These are phyloP conservation scores for Perithous albicinctus DNA, from an alignment of 2,888 invertebrate genomes.

Conservation along the genomic window DNA sequence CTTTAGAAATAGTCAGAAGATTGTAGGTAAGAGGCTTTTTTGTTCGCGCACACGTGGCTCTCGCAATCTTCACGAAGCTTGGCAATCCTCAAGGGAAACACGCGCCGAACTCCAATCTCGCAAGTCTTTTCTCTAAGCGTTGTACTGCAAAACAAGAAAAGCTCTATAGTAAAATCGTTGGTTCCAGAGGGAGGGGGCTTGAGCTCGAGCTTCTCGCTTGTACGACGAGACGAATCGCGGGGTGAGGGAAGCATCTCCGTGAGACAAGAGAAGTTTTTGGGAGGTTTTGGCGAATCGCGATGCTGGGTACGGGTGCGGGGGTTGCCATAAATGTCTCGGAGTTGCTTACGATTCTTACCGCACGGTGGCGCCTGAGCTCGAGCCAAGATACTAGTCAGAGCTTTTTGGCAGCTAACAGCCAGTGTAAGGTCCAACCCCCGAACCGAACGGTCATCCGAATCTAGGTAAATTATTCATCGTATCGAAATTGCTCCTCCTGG, in stretches of 20 bases:
- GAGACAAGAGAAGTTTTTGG: constrained; percentile 34
- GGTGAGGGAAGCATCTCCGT: background rate
- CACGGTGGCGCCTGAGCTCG: constrained; percentile 80
- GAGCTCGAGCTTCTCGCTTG: background rate
- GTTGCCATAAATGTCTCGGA: constrained; percentile 84
- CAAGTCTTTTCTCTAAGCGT: constrained; percentile 8
- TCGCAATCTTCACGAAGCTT: constrained; percentile 16
- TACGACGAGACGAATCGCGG: constrained; percentile 6
- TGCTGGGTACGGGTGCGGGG: constrained; percentile 74
- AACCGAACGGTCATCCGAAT: constrained; percentile 85
- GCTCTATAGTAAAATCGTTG: constrained; percentile 2
- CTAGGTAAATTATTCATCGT: constrained; percentile 79
- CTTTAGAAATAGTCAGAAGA: background rate
- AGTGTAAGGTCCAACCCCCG: constrained; percentile 84
- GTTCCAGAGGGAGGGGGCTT: background rate
- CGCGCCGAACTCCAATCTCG: constrained; percentile 16
- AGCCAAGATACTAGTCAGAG: constrained; percentile 82
- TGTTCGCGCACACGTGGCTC: constrained; percentile 28
- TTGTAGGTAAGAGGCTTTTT: too few species aligned
- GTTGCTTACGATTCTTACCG: constrained; percentile 65
- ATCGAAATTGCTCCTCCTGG: constrained; percentile 53
- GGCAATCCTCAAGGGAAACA: constrained; percentile 33
- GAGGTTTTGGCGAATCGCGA: constrained; percentile 60
- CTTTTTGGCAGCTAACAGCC: constrained; percentile 82
- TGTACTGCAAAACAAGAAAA: constrained; percentile 9